These are phyloP conservation scores for Monodelphis domestica DNA, from an alignment of 2,797 vertebrate genomes.

Conservation along the genomic window DNA sequence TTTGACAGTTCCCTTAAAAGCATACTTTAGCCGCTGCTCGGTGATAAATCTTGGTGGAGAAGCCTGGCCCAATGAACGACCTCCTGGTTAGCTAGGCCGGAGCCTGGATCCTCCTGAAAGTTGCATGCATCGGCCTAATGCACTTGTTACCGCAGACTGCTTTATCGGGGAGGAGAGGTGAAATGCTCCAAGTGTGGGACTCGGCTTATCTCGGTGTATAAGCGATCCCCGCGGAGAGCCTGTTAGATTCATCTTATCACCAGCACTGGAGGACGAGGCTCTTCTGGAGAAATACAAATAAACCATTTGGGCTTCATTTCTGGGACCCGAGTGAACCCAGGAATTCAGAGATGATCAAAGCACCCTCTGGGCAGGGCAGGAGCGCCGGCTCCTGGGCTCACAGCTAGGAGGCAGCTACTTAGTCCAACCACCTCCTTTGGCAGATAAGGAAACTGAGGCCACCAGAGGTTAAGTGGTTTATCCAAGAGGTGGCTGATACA, in stretches of 20 bases:
- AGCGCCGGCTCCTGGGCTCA: slow-evolving; percentile 1
- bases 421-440: neutral
- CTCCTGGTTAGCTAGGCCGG: slow-evolving; percentile 37
- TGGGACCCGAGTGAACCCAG: slow-evolving; percentile 49
- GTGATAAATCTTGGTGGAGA: slow-evolving; percentile 39
- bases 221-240: slow-evolving; percentile 54
- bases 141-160: slow-evolving; percentile 22
- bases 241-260: slow-evolving; percentile 70
- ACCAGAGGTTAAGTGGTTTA: neutral
- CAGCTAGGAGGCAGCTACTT: neutral
- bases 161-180: slow-evolving; percentile 66
- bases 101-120: slow-evolving; percentile 30
- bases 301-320: slow-evolving; percentile 61
- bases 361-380: neutral
- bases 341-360: slow-evolving; percentile 77
- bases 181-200: slow-evolving; percentile 61
- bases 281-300: slow-evolving; percentile 50
- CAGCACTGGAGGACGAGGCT: slow-evolving; percentile 55
- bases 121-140: slow-evolving; percentile 40
- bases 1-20: slow-evolving; percentile 35
- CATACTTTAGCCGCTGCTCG: slow-evolving; percentile 46
- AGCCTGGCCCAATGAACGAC: slow-evolving; percentile 60
- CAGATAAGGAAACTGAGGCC: neutral
- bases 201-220: slow-evolving; percentile 69
- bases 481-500: too few species aligned